phyloP scores from a whole-genome alignment of 2,888 invertebrate genomes.

The Callosobruchus maculatus region DNA sequence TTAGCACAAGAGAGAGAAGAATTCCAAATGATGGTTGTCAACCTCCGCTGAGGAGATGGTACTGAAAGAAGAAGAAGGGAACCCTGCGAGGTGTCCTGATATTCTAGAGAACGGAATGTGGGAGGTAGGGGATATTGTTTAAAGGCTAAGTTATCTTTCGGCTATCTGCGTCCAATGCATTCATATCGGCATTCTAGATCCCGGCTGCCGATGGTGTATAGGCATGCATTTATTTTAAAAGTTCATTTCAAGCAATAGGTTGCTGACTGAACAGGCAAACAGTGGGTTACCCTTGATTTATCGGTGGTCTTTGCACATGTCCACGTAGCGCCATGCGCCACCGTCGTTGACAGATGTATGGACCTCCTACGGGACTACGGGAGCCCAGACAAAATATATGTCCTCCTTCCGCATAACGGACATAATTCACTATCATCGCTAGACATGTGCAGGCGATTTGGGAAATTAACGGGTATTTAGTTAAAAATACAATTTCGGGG shows the following conservation, averaged over 20 bases:
- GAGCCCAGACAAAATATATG: neutral
- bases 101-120: too few species aligned
- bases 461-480: slow-evolving; percentile 14
- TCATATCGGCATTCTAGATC: too few species aligned
- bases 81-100: too few species aligned
- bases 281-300: neutral
- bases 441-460: slow-evolving; percentile 18
- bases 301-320: neutral
- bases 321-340: neutral
- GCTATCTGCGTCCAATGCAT: too few species aligned
- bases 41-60: too few species aligned
- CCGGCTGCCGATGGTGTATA: too few species aligned
- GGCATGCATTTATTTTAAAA: too few species aligned
- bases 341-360: neutral
- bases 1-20: too few species aligned
- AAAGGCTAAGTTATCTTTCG: too few species aligned
- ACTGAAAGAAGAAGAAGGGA: too few species aligned
- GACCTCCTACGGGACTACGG: neutral
- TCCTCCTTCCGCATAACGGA: neutral
- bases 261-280: neutral
- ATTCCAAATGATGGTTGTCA: too few species aligned
- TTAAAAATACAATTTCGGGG: neutral
- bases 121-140: too few species aligned
- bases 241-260: neutral
- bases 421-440: slow-evolving; percentile 7